phyloP scores from a whole-genome alignment of 2,797 vertebrate genomes.

The Peromyscus eremicus region DNA sequence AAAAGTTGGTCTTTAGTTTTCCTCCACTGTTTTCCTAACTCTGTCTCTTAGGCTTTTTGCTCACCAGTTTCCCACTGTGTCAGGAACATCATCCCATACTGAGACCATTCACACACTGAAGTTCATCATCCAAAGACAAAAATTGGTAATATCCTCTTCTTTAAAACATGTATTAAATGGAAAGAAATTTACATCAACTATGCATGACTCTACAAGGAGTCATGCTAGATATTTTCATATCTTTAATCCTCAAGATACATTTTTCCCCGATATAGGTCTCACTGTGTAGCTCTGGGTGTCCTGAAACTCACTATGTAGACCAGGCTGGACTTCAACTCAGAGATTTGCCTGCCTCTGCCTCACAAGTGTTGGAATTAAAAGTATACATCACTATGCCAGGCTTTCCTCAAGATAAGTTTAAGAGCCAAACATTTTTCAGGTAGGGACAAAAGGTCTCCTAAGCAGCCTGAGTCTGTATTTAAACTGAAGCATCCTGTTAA shows the following conservation, averaged over 20 bases:
- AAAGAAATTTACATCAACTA: not conserved
- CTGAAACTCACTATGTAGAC: not conserved
- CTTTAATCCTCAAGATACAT: not conserved
- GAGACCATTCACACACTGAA: not conserved
- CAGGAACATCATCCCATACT: not conserved
- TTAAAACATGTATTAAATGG: not conserved
- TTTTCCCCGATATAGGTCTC: not conserved
- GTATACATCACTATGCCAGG: not conserved
- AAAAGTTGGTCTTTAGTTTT: not conserved
- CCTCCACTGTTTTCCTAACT: not conserved
- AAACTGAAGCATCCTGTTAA: not conserved
- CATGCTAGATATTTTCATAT: not conserved
- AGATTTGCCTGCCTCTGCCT: not conserved
- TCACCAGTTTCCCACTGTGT: not conserved
- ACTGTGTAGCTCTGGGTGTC: not conserved
- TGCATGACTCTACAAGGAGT: not conserved
- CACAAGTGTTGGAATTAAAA: not conserved
- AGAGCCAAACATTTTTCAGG: slow-evolving; percentile 19
- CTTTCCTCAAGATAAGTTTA: not conserved
- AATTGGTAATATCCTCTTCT: not conserved
- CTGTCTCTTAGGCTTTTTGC: not conserved
- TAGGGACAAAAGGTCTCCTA: not conserved
- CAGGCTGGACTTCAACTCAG: not conserved
- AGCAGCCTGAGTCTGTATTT: not conserved
- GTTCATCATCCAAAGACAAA: not conserved